A percentile compares a stretch with the other conserved stretches of the same genome.
Conservation (phyloP, 2,113 vertebrate genomes). For the Rhynchopsitta pachyrhyncha region DNA sequence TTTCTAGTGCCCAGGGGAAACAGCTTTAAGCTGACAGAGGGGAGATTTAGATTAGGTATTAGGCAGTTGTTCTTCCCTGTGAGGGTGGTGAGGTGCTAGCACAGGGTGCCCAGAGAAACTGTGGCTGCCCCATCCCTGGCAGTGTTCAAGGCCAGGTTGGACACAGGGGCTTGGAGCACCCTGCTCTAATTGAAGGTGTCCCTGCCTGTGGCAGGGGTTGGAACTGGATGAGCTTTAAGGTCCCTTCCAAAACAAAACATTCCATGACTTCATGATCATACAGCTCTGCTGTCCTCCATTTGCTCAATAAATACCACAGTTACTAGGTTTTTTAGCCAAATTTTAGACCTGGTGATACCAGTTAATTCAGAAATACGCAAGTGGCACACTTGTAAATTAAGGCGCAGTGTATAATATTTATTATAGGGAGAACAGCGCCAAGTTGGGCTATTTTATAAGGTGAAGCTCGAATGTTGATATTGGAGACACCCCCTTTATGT, state of each 20-base stretch:
- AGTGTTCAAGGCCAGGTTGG: neutral
- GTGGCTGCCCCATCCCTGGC: neutral
- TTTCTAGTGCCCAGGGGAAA: neutral
- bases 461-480: constrained; percentile 40
- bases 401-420: neutral
- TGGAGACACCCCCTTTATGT: neutral
- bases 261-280: neutral
- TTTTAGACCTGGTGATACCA: neutral
- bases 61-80: neutral
- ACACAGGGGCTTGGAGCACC: neutral
- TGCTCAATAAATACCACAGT: neutral
- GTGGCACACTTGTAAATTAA: constrained; percentile 4
- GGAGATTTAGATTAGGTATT: neutral
- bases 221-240: neutral
- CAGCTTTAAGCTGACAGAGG: neutral
- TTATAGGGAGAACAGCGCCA: neutral
- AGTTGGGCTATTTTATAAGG: neutral
- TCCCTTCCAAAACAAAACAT: neutral
- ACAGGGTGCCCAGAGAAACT: neutral
- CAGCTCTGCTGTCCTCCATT: neutral
- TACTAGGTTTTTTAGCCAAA: neutral
- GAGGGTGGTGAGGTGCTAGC: fast-evolving
- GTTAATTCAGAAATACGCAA: neutral
- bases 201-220: neutral
- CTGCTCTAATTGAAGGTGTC: neutral